These are phyloP conservation scores for Idaea dimidiata DNA, from an alignment of 2,888 invertebrate species.

Conservation along the genomic window DNA sequence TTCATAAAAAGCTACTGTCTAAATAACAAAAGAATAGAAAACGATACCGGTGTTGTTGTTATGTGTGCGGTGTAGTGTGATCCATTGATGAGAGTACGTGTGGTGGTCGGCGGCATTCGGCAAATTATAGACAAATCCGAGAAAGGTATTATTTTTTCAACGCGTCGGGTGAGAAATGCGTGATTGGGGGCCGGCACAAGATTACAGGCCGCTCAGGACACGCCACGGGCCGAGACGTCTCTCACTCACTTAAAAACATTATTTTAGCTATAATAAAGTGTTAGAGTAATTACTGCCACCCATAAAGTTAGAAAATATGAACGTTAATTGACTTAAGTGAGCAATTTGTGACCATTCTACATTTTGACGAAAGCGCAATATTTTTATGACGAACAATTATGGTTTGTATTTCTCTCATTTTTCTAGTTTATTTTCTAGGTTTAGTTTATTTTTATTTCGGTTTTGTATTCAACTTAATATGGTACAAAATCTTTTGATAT, in stretches of 20 bases:
- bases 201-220: conserved; percentile 72
- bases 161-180: conserved; percentile 79
- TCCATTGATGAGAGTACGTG: conserved; percentile 22
- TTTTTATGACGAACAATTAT: conserved; percentile 17
- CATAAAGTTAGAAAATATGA: conserved; percentile 38
- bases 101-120: conserved; percentile 59
- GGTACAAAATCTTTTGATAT: conserved; percentile 6
- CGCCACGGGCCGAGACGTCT: conserved; percentile 70
- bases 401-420: conserved; percentile 14
- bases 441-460: conserved; percentile 10
- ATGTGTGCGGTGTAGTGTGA: conserved; percentile 35
- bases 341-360: conserved; percentile 26
- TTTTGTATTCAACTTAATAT: conserved; percentile 10
- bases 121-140: conserved; percentile 79
- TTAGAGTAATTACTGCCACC: conserved; percentile 73
- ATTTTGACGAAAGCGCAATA: conserved; percentile 21
- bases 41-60: conserved; percentile 52
- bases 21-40: conserved; percentile 56
- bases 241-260: conserved; percentile 69
- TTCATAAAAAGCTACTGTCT: conserved; percentile 62
- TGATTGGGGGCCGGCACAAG: conserved; percentile 76
- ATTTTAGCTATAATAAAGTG: conserved; percentile 76
- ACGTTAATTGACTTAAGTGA: conserved; percentile 22
- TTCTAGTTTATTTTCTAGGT: conserved; percentile 4
- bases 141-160: conserved; percentile 79